A percentile compares a stretch with the other conserved stretches of the same genome.
These are phyloP conservation scores for Tapirus terrestris DNA, from an alignment of 2,113 vertebrate genomes.

Conservation along the genomic window DNA sequence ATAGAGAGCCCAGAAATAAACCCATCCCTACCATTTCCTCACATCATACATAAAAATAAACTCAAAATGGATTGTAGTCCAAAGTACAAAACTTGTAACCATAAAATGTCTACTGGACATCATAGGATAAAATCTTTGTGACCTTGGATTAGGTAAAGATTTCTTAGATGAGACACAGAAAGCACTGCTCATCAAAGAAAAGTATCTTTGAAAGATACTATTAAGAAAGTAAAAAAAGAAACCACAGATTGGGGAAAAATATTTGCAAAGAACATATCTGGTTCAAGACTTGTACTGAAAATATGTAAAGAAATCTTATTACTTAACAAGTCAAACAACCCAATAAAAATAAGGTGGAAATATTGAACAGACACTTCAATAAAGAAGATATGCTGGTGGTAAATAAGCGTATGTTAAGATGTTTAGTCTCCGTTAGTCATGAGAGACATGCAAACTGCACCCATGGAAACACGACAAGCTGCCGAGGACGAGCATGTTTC, in stretches of 20 bases:
- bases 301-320: neutral
- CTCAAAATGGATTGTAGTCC: neutral
- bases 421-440: neutral
- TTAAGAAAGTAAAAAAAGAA: neutral
- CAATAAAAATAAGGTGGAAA: neutral
- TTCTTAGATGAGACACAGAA: neutral
- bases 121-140: neutral
- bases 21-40: neutral
- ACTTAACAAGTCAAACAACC: neutral
- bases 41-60: neutral
- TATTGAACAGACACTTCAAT: neutral
- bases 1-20: neutral
- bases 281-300: neutral
- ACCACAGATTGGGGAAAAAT: neutral
- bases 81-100: neutral
- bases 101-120: neutral
- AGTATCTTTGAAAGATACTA: neutral
- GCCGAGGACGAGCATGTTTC: neutral
- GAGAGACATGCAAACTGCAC: neutral
- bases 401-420: neutral
- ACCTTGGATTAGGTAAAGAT: neutral
- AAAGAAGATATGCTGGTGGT: neutral
- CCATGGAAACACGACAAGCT: neutral
- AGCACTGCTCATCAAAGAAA: neutral
- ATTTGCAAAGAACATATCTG: neutral